phyloP scores from a whole-genome alignment of 1,140 invertebrate species.

The Trissolcus basalis region DNA sequence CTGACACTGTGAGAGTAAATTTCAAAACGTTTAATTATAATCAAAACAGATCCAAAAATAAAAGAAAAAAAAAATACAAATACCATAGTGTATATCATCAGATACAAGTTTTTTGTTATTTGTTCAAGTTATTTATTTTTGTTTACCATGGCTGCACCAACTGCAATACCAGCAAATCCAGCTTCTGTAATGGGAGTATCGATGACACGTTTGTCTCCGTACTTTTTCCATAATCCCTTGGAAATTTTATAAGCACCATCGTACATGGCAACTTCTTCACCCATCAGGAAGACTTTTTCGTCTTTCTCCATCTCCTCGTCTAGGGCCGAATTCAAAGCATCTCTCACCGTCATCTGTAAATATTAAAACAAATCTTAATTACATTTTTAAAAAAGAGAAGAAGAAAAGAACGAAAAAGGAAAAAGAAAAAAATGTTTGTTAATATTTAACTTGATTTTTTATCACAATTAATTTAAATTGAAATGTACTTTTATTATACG shows the following conservation, averaged over 20 bases:
- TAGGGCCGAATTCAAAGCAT: constrained; percentile 96
- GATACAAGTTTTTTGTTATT: no score
- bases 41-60: no score
- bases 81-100: no score
- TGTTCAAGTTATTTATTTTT: background rate
- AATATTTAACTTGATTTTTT: no score
- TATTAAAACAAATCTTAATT: background rate
- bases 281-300: constrained; percentile 94
- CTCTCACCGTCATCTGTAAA: constrained; percentile 91
- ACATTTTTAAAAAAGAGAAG: no score
- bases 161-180: constrained; percentile 97
- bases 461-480: no score
- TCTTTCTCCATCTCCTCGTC: constrained; percentile 98
- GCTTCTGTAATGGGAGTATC: constrained; percentile 99
- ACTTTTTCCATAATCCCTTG: constrained; percentile 98
- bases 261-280: constrained; percentile 99
- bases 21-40: no score
- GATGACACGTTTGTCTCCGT: constrained; percentile 96
- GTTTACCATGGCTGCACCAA: constrained; percentile 93
- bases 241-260: constrained; percentile 98
- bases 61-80: no score
- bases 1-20: no score
- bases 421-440: no score
- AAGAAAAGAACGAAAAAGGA: no score
- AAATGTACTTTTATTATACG: no score